Evolutionary conservation across 2,113 vertebrate genomes (phyloP).

Genomic region (Oxyruncus cristatus): DNA sequence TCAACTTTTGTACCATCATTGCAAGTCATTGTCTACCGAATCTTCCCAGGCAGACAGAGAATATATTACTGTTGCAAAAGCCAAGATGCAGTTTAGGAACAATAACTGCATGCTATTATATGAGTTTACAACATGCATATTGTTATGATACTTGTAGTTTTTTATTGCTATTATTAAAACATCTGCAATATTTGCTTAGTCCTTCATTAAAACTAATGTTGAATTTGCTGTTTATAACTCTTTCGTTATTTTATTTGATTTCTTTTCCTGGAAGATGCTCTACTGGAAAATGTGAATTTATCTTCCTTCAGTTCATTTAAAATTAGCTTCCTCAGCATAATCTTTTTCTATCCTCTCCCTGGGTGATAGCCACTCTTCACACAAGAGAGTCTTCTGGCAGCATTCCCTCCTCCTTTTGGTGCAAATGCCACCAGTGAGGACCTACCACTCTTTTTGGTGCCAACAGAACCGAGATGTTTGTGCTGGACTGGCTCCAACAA

Average conservation of each 20-base stretch:
- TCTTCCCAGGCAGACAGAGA: constrained; percentile 33
- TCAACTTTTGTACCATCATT: neutral
- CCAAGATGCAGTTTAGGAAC: neutral
- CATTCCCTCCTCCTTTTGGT: neutral
- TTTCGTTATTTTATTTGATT: neutral
- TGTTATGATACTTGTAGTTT: neutral
- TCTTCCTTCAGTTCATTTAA: neutral
- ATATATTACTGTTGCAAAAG: neutral
- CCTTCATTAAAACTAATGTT: neutral
- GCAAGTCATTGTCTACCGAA: neutral
- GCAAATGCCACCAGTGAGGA: neutral
- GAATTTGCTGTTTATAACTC: neutral
- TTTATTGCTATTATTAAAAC: neutral
- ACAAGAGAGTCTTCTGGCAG: neutral
- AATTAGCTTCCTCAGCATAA: neutral
- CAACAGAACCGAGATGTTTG: neutral
- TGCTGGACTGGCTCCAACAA: neutral
- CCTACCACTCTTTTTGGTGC: neutral
- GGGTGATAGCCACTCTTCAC: neutral
- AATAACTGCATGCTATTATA: neutral
- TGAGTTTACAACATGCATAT: neutral
- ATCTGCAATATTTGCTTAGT: neutral
- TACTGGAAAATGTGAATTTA: neutral
- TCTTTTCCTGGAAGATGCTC: neutral
- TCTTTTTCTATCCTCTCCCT: neutral